Base-by-base conservation (phyloP, 2,113 vertebrate species). In the Percina caprodes region DNA sequence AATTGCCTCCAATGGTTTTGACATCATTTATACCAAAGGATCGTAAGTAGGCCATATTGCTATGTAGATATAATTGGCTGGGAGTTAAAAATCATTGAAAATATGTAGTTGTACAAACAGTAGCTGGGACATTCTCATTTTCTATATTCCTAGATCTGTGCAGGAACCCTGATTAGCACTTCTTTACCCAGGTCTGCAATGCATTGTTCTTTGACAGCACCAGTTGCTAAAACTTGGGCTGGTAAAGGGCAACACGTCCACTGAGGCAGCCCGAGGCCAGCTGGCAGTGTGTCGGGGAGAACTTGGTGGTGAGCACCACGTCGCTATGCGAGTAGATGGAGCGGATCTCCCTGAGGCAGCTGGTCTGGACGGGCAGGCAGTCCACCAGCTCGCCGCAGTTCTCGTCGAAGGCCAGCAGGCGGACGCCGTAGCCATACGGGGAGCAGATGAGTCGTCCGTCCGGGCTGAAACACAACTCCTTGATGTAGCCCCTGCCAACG, bases 201-300 rank as follows among this genome's bases (percentile, higher is more conserved):
- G 21, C 69, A 0, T 26, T 10, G 5, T 18, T 62, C 48, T 48
- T 33, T 2, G 12, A 51, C 69, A 35, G 62, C 15, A 1, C 21
- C 1, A 0, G 65, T 21, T 80, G 92, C 94, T 98, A 99, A 94
- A 99, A 99, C 94, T 98, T 98, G 90, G 98, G 98, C 95, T 99
- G 98, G 94, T 99, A 99, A 58, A 99, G 96, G 78, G 97, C 97
- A 70, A 99, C 97, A 0, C 96, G 97, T 75, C 98, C 98, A 0
- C 98, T 99, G 93, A 99, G 97, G 96, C 98, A 99, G 93, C 98
- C 98, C 21, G 98, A 99, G 91, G 98, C 98, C 79, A 99, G 97
- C 97, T 99, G 98, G 95, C 98, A 99, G 92, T 99, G 98, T 1
- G 97, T 99, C 23, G 98, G 98, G 75, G 98, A 99, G 93, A 99